phyloP scores from a whole-genome alignment of 2,797 vertebrate genomes.

The Sebastes melanostomus region DNA sequence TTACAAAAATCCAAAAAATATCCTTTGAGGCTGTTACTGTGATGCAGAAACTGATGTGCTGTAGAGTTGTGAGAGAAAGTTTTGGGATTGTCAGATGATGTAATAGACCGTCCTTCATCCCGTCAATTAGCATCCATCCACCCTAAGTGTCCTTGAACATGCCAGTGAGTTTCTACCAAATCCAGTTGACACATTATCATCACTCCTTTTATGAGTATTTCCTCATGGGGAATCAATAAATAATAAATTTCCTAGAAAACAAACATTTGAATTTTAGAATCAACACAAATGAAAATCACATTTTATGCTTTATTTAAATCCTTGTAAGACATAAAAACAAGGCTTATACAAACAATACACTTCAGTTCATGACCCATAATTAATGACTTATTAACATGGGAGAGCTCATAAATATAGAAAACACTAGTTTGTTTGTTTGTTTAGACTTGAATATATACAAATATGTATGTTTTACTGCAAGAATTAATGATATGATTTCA shows the following conservation, averaged over 20 bases:
- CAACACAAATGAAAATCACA: background rate
- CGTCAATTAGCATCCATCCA: background rate
- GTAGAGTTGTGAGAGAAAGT: background rate
- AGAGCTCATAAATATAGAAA: constrained; percentile 25
- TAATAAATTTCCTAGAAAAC: background rate
- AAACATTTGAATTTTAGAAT: background rate
- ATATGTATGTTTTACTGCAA: background rate
- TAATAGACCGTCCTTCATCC: too few species aligned
- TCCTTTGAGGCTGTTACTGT: too few species aligned
- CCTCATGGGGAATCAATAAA: too few species aligned
- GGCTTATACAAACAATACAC: background rate
- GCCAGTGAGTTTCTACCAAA: background rate
- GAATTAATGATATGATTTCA: background rate
- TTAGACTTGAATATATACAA: constrained; percentile 42
- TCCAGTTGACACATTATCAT: background rate
- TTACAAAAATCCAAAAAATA: too few species aligned
- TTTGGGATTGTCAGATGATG: too few species aligned
- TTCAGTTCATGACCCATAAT: background rate
- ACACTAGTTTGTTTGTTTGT: background rate
- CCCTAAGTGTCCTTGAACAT: background rate
- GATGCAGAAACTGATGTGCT: background rate
- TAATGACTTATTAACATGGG: background rate
- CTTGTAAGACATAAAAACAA: background rate
- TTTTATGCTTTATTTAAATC: constrained; percentile 32
- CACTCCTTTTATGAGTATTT: background rate